Evolutionary conservation across 2,888 invertebrate species (phyloP).

Genomic region (Aspidiotus rigidus): DNA sequence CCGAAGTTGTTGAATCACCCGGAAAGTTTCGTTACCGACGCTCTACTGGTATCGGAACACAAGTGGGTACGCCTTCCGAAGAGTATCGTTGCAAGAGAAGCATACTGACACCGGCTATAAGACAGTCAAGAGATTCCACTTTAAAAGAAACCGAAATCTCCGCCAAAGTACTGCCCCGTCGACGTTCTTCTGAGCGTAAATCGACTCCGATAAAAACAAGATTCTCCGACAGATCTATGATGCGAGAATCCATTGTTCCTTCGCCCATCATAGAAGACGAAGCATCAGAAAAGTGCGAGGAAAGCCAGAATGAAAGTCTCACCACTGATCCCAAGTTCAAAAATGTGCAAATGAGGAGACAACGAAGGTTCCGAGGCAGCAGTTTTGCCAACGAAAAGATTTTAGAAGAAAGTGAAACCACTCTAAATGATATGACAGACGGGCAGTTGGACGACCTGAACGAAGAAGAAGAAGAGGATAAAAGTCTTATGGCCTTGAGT

Average conservation of each 20-base stretch:
- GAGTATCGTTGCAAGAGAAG: slow-evolving; percentile 10
- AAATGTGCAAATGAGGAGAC: not conserved
- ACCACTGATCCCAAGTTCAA: slow-evolving; percentile 7
- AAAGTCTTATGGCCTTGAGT: not conserved
- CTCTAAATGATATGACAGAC: not conserved
- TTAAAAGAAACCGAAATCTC: slow-evolving; percentile 3
- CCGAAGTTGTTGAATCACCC: not conserved
- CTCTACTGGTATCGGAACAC: slow-evolving; percentile 12
- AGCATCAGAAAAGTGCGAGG: slow-evolving; percentile 7
- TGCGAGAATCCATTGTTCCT: slow-evolving; percentile 12
- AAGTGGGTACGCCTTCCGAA: slow-evolving; percentile 16
- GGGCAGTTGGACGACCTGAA: not conserved
- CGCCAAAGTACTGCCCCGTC: not conserved
- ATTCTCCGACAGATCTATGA: slow-evolving; percentile 10
- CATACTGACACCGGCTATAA: slow-evolving; percentile 8
- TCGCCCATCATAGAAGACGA: slow-evolving; percentile 8
- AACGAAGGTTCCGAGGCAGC: slow-evolving; percentile 10
- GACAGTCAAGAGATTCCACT: not conserved
- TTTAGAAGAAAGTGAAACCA: slow-evolving; percentile 16
- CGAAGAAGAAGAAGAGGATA: slow-evolving; percentile 4
- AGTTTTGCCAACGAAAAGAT: slow-evolving; percentile 9
- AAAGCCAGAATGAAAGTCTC: not conserved
- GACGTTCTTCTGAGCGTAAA: slow-evolving; percentile 13
- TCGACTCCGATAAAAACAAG: slow-evolving; percentile 11
- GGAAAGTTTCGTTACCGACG: slow-evolving; percentile 9